Evolutionary conservation across 2,113 vertebrate species (phyloP).

Genomic region (Semicossyphus pulcher): DNA sequence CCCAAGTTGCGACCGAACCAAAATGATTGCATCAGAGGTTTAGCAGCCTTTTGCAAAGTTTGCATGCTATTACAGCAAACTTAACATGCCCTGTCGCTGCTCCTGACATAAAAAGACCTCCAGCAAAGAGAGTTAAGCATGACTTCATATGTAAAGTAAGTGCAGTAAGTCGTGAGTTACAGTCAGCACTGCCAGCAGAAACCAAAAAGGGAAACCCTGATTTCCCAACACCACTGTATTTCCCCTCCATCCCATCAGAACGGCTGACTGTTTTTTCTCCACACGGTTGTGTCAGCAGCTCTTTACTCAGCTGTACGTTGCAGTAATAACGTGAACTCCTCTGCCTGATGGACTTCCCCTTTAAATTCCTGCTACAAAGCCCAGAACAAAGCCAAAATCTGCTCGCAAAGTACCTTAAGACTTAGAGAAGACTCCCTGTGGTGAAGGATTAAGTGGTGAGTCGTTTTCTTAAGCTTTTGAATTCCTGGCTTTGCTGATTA

Average conservation of each 20-base stretch:
- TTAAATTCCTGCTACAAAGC: conserved; percentile 7
- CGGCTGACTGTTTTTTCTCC: not conserved
- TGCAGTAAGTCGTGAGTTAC: not conserved
- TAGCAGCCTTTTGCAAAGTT: too few relatives aligned
- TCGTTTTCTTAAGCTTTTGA: conserved; percentile 19
- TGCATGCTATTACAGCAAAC: not conserved
- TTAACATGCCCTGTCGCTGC: not conserved
- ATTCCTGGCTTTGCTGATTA: conserved; percentile 43
- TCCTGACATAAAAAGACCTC: too few relatives aligned
- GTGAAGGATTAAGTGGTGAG: conserved; percentile 13
- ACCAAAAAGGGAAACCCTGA: not conserved
- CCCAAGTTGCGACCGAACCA: too few relatives aligned
- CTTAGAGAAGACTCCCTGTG: conserved; percentile 2
- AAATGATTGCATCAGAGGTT: too few relatives aligned
- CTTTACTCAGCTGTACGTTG: not conserved
- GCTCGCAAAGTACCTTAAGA: conserved; percentile 23
- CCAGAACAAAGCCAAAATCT: conserved; percentile 35
- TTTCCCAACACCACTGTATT: not conserved
- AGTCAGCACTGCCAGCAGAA: not conserved
- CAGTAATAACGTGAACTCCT: not conserved
- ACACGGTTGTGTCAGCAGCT: not conserved
- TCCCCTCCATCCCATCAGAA: not conserved
- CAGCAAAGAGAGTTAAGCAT: not conserved
- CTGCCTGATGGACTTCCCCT: not conserved
- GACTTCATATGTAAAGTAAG: not conserved